Base-by-base conservation (phyloP, 2,888 invertebrate species). In the Fragum whitleyi region DNA sequence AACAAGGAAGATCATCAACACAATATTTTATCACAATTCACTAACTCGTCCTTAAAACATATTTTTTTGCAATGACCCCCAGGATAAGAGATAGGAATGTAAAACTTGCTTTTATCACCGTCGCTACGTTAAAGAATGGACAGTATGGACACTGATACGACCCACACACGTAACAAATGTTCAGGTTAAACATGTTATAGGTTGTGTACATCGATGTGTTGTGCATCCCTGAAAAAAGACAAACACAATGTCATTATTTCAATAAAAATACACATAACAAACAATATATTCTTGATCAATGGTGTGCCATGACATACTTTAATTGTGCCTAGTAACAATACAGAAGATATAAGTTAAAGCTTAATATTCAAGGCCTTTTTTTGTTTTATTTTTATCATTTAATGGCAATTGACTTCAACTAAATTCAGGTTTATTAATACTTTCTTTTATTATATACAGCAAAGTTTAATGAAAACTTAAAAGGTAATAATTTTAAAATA, bases 71-170 rank as follows among this genome's bases (percentile, higher is more conserved):
- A 7, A 89, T 28, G 67, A 87, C 83, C 68, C 88, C 88, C 0
- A 89, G 55, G 9, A 90, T 67, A 19, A 90, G 80, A 11, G 86
- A 73, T 29, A 90, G 32, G 39, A 87, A 69, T 3, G 90, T 88
- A 68, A 89, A 78, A 62, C 86, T 90, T 28, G 90, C 90, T 74
- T 87, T 87, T 47, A 88, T 77, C 42, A 89, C 81, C 0, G 92
- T 85, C 1, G 92, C 92, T 5, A 89, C 86, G 79, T 94, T 94
- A 90, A 93, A 94, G 87, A 90, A 92, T 2, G 93, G 93, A 85
- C 94, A 94, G 81, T 94, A 94, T 0, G 94, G 94, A 86, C 94
- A 94, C 87, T 94, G 94, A 86, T 93, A 94, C 3, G 94, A 94
- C 0, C 94, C 94, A 82, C 94, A 94, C 57, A 93, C 94, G 67